Conservation (phyloP, 2,888 invertebrate genomes). For the Pammene aurita region DNA sequence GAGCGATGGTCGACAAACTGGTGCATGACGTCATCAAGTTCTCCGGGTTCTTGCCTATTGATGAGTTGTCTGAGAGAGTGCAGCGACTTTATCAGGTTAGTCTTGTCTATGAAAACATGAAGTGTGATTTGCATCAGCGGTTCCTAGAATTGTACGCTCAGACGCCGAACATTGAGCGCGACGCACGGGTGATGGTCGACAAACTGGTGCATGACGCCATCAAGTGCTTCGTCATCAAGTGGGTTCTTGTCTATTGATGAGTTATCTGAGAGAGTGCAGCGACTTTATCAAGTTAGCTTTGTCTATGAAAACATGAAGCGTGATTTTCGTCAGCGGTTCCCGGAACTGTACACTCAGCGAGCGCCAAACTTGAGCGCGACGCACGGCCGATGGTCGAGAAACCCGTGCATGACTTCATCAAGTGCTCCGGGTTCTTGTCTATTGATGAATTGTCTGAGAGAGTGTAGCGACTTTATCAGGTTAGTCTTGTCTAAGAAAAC, state of each 20-base stretch:
- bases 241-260: too few relatives aligned
- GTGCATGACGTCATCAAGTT: conserved; percentile 85
- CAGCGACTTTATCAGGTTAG: conserved; percentile 93
- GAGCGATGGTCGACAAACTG: conserved; percentile 87
- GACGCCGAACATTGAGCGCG: too few relatives aligned
- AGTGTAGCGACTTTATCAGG: conserved; percentile 95
- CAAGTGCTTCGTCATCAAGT: too few relatives aligned
- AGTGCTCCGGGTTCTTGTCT: conserved; percentile 82
- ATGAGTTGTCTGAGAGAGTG: conserved; percentile 94
- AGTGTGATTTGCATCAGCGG: too few relatives aligned
- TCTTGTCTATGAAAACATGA: background rate
- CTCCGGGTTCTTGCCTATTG: conserved; percentile 85
- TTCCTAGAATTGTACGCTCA: too few relatives aligned
- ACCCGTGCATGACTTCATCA: conserved; percentile 86
- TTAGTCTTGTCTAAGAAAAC: conserved; percentile 48
- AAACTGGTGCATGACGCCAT: too few relatives aligned
- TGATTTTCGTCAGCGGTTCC: conserved; percentile 77
- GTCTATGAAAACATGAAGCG: conserved; percentile 73
- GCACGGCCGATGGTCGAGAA: conserved; percentile 86
- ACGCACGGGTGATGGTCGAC: too few relatives aligned
- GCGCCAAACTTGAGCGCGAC: conserved; percentile 80
- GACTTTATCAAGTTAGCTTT: background rate
- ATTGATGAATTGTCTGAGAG: conserved; percentile 95
- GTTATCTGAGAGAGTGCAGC: too few relatives aligned
- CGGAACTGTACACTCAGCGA: conserved; percentile 51